A percentile compares a stretch with the other conserved stretches of the same genome.
phyloP scores from a whole-genome alignment of 2,888 invertebrate genomes.

The Nephrocerus scutellatus region DNA sequence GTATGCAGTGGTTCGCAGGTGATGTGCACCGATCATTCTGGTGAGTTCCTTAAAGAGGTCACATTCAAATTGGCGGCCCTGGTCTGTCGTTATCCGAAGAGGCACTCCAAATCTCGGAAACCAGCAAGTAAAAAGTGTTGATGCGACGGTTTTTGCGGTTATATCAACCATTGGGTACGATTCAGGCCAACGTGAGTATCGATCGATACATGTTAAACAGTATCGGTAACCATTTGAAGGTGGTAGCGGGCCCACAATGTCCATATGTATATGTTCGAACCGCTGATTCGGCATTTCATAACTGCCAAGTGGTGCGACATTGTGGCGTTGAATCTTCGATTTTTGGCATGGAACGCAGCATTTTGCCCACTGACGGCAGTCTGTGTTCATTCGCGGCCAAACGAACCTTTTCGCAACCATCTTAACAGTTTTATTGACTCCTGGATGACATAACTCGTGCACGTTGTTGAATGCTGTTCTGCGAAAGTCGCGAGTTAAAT shows the following conservation, averaged over 20 bases:
- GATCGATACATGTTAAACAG: slow-evolving; percentile 31
- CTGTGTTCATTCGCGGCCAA: slow-evolving; percentile 9
- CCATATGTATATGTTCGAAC: slow-evolving; percentile 42
- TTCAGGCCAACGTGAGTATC: slow-evolving; percentile 27
- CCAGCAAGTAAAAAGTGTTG: slow-evolving; percentile 29
- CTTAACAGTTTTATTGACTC: slow-evolving; percentile 5
- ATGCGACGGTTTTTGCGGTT: slow-evolving; percentile 23
- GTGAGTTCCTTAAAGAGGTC: slow-evolving; percentile 8
- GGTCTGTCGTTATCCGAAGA: slow-evolving; percentile 27
- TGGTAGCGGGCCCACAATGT: slow-evolving; percentile 45
- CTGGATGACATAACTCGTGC: slow-evolving; percentile 10
- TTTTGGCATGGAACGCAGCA: slow-evolving; percentile 11
- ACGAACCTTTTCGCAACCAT: slow-evolving; percentile 3
- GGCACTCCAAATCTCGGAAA: slow-evolving; percentile 44
- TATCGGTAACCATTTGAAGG: slow-evolving; percentile 30
- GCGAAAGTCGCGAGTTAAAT: slow-evolving; percentile 10
- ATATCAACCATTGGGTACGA: slow-evolving; percentile 26
- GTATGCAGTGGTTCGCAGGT: slow-evolving; percentile 10
- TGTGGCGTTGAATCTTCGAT: slow-evolving; percentile 9
- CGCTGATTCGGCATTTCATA: slow-evolving; percentile 4
- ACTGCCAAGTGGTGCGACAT: not conserved
- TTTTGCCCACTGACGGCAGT: slow-evolving; percentile 5
- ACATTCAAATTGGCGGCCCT: slow-evolving; percentile 5
- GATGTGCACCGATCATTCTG: slow-evolving; percentile 1
- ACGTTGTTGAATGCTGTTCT: slow-evolving; percentile 9